Base-by-base conservation (phyloP, 2,888 invertebrate genomes). In the Pterostichus madidus region DNA sequence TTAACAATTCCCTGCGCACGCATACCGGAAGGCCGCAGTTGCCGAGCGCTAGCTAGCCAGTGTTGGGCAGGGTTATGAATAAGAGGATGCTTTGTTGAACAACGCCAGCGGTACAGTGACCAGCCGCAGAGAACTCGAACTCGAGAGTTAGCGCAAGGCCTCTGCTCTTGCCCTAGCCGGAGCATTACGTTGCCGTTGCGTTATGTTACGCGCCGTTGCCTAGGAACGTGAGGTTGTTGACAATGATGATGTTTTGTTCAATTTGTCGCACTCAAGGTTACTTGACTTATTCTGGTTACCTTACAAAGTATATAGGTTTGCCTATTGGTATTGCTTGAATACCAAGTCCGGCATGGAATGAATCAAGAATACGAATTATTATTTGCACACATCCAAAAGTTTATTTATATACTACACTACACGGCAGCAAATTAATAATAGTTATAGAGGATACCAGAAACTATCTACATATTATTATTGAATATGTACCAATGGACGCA, bases 61-160 rank as follows among this genome's bases (percentile, higher is more conserved):
- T 85, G 86, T 86, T 86, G 83, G 85, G 85, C 85, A 86, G 86
- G 86, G 86, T 86, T 87, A 87, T 87, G 86, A 73, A 68, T 68
- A 86, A 85, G 83, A 86, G 85, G 86, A 86, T 85, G 85, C 85
- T 84, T 83, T 35, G 80, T 39, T 80, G 80, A 49, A 39, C 64
- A 64, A 31, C 31, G 35, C 64, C 61, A 35, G n/a, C 49, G 76
- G 64, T 64, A 49, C 61, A 73, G 73, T 73, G 80, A 80, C 73
- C 71, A 80, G 53, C 56, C 32, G 64, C 7, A 39, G 32, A 10
- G 35, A n/a, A n/a, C n/a, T n/a, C n/a, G n/a, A n/a, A n/a, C n/a
- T n/a, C n/a, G n/a, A 5, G 35, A 68, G 64, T 68, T 68, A 32
- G 56, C 78, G 39, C 78, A 80, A 80, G 80, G 35, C 39, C 49